Evolutionary conservation across 2,888 invertebrate genomes (phyloP).

Genomic region (Rotaria magnacalcarata): DNA sequence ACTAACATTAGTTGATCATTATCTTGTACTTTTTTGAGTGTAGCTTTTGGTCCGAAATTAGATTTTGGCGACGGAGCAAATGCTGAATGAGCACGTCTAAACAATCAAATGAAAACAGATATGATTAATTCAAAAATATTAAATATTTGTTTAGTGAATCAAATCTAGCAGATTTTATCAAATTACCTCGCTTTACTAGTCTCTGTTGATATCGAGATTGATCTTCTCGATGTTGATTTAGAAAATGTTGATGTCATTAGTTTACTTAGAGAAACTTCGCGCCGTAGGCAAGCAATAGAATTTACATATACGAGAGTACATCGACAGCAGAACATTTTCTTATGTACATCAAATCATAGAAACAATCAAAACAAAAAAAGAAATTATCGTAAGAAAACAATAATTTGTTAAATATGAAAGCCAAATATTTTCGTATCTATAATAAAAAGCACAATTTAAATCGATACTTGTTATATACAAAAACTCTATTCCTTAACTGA

Average conservation of each 20-base stretch:
- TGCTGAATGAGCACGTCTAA: conserved; percentile 7
- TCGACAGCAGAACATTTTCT: not conserved
- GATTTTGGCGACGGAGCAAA: conserved; percentile 33
- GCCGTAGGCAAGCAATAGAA: not conserved
- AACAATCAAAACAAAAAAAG: not conserved
- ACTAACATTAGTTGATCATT: conserved; percentile 16
- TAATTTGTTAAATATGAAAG: not conserved
- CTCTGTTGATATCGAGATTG: not conserved
- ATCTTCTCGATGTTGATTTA: not conserved
- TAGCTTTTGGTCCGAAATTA: conserved; percentile 1
- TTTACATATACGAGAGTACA: not conserved
- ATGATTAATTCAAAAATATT: not conserved
- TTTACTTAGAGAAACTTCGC: not conserved
- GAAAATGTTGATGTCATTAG: not conserved
- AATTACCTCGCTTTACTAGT: conserved; percentile 5
- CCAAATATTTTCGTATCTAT: not conserved
- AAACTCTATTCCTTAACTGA: not conserved
- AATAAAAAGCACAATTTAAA: not conserved
- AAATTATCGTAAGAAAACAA: not conserved
- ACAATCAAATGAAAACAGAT: not conserved
- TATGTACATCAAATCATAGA: not conserved
- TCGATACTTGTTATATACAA: not conserved
- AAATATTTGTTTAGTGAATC: not conserved
- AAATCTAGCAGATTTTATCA: not conserved
- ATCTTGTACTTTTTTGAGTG: conserved; percentile 31